A percentile compares a stretch with the other conserved stretches of the same genome.
These are phyloP conservation scores for Euschistus heros DNA, from an alignment of 1,140 invertebrate genomes.

Conservation along the genomic window DNA sequence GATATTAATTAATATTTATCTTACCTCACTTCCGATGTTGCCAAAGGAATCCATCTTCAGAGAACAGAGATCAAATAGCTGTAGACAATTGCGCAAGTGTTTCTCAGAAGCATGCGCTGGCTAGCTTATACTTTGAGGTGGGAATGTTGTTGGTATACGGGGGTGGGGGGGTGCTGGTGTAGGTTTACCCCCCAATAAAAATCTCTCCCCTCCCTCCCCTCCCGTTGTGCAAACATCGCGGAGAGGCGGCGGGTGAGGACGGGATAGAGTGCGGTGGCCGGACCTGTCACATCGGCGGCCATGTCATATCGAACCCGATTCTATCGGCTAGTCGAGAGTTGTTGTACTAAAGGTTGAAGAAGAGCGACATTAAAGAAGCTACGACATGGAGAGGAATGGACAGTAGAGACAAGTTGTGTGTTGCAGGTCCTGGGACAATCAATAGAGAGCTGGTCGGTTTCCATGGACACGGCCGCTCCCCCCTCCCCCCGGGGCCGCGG, in stretches of 20 bases:
- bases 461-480: conserved; percentile 3
- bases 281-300: neutral
- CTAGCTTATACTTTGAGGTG: conserved; percentile 28
- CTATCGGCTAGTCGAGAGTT: neutral
- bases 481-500: neutral
- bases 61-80: conserved; percentile 29
- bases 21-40: conserved; percentile 27
- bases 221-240: conserved; percentile 10
- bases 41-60: conserved; percentile 28
- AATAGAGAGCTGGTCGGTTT: conserved; percentile 8
- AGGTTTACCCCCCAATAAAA: conserved; percentile 28
- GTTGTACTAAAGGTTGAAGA: too few species aligned
- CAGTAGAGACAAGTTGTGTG: neutral
- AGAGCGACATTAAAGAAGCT: neutral
- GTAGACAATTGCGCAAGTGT: conserved; percentile 29
- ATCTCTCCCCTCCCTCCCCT: conserved; percentile 18
- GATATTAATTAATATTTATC: conserved; percentile 26
- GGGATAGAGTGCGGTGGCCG: neutral
- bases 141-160: conserved; percentile 27
- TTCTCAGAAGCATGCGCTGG: conserved; percentile 28
- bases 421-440: conserved; percentile 5
- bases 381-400: neutral
- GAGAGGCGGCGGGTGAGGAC: neutral
- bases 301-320: neutral
- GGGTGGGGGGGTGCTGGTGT: conserved; percentile 22